Base-by-base conservation (phyloP, 1,140 invertebrate genomes). In the Bilobella aurantiaca region DNA sequence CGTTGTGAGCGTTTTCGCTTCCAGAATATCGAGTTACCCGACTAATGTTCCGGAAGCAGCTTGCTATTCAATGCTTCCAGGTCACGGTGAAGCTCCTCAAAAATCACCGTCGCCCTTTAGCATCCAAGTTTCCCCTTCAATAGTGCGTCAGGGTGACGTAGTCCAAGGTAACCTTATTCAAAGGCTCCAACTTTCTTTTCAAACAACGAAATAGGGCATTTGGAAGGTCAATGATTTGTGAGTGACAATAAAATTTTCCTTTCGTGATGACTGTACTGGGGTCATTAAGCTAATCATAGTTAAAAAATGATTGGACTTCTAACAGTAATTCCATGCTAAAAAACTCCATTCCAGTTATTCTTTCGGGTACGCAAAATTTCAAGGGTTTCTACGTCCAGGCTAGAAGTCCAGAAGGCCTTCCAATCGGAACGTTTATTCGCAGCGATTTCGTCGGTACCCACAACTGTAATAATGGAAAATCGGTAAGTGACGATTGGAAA, bases 111-210 rank as follows among this genome's bases (percentile, higher is more conserved):
- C 12, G 3, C 49, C 49, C 23, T 53, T 16, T 23, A 53, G 23
- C 5, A 23, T 53, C 5, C 14, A 53, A 53, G 49, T 53, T 5
- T 14, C 8, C 25, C 49, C 49, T 5, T 18, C 14, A 53, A 53
- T 53, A 53, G 49, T 53, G 3, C 49, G 49, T 5, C 49, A 53
- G 25, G 49, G 49, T 12, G 49, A 53, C 25, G 12, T 53, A 14
- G 49, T 53, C 25, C 49, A 53, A 53, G 49, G 49, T 53, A 53
- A 53, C 34, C 34, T 42, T 42, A 42, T 18, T 42, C 34, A 42
- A 42, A 18, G 34, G 34, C 34, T 42, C 34, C 18, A 42, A 42
- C 34, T 18, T n/a, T n/a, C n/a, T n/a, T n/a, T n/a, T n/a, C n/a
- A n/a, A n/a, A n/a, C n/a, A n/a, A n/a, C n/a, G n/a, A n/a, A n/a